These are phyloP conservation scores for Phthorimaea operculella DNA, from an alignment of 1,140 invertebrate species.

Conservation along the genomic window DNA sequence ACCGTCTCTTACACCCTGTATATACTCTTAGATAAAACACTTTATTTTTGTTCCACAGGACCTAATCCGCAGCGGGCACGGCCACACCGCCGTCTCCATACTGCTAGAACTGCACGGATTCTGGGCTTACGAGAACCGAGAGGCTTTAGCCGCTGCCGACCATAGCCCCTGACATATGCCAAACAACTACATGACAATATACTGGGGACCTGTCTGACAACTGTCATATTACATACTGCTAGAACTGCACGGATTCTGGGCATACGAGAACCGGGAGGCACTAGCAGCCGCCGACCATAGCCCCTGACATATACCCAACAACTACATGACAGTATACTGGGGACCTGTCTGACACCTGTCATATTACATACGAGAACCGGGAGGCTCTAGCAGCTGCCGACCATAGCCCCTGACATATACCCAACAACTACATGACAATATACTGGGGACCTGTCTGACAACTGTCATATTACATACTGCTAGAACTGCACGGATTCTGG, in stretches of 20 bases:
- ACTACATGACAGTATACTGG: too few relatives aligned
- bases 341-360: too few relatives aligned
- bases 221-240: too few relatives aligned
- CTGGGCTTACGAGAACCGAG: slow-evolving; percentile 95
- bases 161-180: slow-evolving; percentile 30
- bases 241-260: slow-evolving; percentile 97
- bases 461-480: too few relatives aligned
- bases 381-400: slow-evolving; percentile 78
- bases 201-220: too few relatives aligned
- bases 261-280: slow-evolving; percentile 92
- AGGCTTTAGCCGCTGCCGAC: slow-evolving; percentile 76
- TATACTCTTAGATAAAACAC: too few relatives aligned
- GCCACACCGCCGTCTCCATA: slow-evolving; percentile 93
- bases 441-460: too few relatives aligned
- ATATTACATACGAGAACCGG: slow-evolving; percentile 94
- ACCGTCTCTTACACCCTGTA: too few relatives aligned
- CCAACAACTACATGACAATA: background rate
- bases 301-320: slow-evolving; percentile 24
- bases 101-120: slow-evolving; percentile 96
- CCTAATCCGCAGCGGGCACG: slow-evolving; percentile 86
- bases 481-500: slow-evolving; percentile 97
- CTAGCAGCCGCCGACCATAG: slow-evolving; percentile 70
- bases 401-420: slow-evolving; percentile 31
- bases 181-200: too few relatives aligned
- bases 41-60: slow-evolving; percentile 78